A percentile compares a stretch with the other conserved stretches of the same genome.
Evolutionary conservation across 2,888 invertebrate species (phyloP).

Genomic region (Axea sp.): DNA sequence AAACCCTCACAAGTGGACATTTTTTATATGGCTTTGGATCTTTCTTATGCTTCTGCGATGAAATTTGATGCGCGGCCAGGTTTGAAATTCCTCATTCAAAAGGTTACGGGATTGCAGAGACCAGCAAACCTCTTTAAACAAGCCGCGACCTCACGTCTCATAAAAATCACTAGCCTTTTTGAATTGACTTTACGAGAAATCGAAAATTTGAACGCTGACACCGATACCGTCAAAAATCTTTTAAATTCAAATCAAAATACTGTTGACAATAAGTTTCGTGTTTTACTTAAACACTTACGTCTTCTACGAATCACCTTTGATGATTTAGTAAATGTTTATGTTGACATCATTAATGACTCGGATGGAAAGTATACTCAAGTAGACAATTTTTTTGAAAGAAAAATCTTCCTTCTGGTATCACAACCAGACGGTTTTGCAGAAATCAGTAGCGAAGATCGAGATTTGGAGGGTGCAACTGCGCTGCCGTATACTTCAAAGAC

Average conservation of each 20-base stretch:
- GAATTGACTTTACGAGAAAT: slow-evolving; percentile 90
- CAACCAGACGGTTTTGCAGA: slow-evolving; percentile 81
- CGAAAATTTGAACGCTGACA: slow-evolving; percentile 68
- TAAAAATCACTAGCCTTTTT: slow-evolving; percentile 91
- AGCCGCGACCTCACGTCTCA: slow-evolving; percentile 94
- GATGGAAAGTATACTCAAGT: slow-evolving; percentile 78
- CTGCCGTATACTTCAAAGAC: slow-evolving; percentile 42
- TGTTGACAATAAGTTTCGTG: slow-evolving; percentile 58
- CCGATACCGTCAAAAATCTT: slow-evolving; percentile 71
- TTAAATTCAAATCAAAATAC: slow-evolving; percentile 55
- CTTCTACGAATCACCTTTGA: slow-evolving; percentile 79
- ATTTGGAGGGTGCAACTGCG: slow-evolving; percentile 32
- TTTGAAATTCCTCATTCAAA: slow-evolving; percentile 95
- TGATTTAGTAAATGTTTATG: slow-evolving; percentile 80
- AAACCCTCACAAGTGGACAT: slow-evolving; percentile 84
- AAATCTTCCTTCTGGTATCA: slow-evolving; percentile 82
- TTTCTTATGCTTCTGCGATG: slow-evolving; percentile 89
- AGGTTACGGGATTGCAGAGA: slow-evolving; percentile 91
- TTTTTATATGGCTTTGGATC: slow-evolving; percentile 88
- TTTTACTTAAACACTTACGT: slow-evolving; percentile 69
- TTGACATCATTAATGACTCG: slow-evolving; percentile 80
- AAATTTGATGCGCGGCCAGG: slow-evolving; percentile 95
- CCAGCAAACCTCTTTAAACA: slow-evolving; percentile 96
- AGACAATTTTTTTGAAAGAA: slow-evolving; percentile 79
- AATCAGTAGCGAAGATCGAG: slow-evolving; percentile 70